These are phyloP conservation scores for Notocelia uddmanniana DNA, from an alignment of 2,888 invertebrate species.

Conservation along the genomic window DNA sequence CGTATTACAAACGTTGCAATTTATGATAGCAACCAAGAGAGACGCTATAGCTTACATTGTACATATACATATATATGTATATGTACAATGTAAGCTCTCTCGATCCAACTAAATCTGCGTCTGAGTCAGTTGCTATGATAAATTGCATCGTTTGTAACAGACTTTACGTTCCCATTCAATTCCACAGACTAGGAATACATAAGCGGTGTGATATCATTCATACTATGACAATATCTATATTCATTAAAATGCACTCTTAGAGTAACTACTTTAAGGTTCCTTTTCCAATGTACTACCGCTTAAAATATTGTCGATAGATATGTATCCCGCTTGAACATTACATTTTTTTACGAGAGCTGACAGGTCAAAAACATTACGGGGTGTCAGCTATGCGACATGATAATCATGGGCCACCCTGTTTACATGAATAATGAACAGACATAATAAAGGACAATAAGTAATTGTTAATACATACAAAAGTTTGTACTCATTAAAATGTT, in stretches of 20 bases:
- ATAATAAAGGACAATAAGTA: conserved; percentile 1
- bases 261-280: not conserved
- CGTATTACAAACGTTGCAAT: too few species aligned
- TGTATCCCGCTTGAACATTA: conserved; percentile 18
- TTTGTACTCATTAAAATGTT: conserved; percentile 26
- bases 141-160: too few species aligned
- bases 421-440: not conserved
- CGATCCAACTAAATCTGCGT: too few species aligned
- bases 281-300: not conserved
- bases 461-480: conserved; percentile 5
- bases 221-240: not conserved
- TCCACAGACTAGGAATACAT: conserved; percentile 34
- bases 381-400: too few species aligned
- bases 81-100: too few species aligned
- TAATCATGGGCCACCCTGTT: too few species aligned
- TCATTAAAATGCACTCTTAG: conserved; percentile 17
- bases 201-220: conserved; percentile 15
- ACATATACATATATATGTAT: too few species aligned
- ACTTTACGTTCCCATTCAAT: conserved; percentile 32
- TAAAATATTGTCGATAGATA: conserved; percentile 29
- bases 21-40: too few species aligned
- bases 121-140: too few species aligned
- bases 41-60: too few species aligned
- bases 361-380: not conserved
- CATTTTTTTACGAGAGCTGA: not conserved